Base-by-base conservation (phyloP, 2,888 invertebrate species). In the Aporophyla nigra region DNA sequence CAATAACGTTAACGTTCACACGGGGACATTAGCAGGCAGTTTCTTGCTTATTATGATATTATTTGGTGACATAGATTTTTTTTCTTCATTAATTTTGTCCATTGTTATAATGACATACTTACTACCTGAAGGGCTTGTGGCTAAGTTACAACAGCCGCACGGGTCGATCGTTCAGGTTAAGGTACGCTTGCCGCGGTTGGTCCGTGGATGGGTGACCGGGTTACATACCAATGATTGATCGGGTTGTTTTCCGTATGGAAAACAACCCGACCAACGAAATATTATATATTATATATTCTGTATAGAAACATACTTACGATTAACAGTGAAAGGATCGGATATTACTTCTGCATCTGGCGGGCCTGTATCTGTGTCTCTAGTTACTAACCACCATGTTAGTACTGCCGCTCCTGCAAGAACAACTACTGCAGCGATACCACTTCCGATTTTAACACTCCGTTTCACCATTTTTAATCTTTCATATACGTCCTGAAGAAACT, bases 341-440 rank as follows among this genome's bases (percentile, higher is more conserved):
- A n/a, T 9, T 27, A n/a, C 27, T 27, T 6, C 68, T 53, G 16
- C 10, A 5, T 76, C 66, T n/a, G 54, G 49, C 9, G 40, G 4
- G 4, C 33, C 73, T 14, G 81, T 86, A 1, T 83, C 82, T 5
- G 78, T 83, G 6, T 85, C 74, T 9, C 81, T 81, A 0, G 88
- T 84, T 7, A 93, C 88, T 63, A 93, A 72, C 93, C 92, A 93
- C 93, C 93, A 93, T 74, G 91, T 93, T 1, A 94, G 76, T 0
- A 90, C 91, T 14, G 87, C 90, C 1, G 92, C 62, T 0, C 93
- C 94, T 0, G 91, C 86, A 0, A 90, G 89, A 10, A 91, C 77
- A 4, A 87, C 76, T 10, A 87, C 58, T 0, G 72, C 87, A 0
- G 81, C 85, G 19, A 88, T 71, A 59, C 91, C 87, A 51, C 89